Base-by-base conservation (phyloP, 2,113 vertebrate species). In the Myotis lucifugus region DNA sequence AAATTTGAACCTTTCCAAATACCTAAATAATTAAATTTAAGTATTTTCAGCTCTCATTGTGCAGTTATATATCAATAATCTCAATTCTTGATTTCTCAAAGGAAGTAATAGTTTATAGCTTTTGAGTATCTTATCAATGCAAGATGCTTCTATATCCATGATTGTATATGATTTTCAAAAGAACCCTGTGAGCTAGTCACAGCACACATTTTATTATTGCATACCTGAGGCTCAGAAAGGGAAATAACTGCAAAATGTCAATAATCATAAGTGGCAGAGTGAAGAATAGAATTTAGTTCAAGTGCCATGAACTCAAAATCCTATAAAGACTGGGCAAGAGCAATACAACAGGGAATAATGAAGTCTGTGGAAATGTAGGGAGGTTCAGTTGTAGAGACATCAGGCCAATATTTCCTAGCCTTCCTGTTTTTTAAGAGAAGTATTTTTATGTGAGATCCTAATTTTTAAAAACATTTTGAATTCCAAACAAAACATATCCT, bases 381-480 rank as follows among this genome's bases (percentile, higher is more conserved):
- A 61, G 19, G 34, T 23, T 29, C 12, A 50, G 54, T 78, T 15
- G 0, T 32, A 32, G 15, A 64, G 54, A 40, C 25, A 11, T 5
- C 76, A 27, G 3, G 14, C 37, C 15, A 9, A 8, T 76, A 27
- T 72, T 70, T 42, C 13, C 17, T 27, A 69, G 11, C 2, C 17
- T 84, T 78, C 40, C 2, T 42, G 42, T 59, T 77, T 74, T 73
- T 32, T 64, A 83, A 90, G 42, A 96, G 42, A 86, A 70, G 27
- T 70, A 84, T 61, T 94, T 91, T 76, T 46, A 79, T 37, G 11
- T 93, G 64, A 89, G 42, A 61, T 78, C 27, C 21, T 83, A 78
- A 93, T 89, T 85, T 85, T 81, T 46, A 91, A 82, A 85, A 93
- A 88, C 7, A 54, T 91, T 91, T 91, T 67, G 6, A 48, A 91